Evolutionary conservation across 2,113 vertebrate genomes (phyloP).

Genomic region (Silurus glanis): DNA sequence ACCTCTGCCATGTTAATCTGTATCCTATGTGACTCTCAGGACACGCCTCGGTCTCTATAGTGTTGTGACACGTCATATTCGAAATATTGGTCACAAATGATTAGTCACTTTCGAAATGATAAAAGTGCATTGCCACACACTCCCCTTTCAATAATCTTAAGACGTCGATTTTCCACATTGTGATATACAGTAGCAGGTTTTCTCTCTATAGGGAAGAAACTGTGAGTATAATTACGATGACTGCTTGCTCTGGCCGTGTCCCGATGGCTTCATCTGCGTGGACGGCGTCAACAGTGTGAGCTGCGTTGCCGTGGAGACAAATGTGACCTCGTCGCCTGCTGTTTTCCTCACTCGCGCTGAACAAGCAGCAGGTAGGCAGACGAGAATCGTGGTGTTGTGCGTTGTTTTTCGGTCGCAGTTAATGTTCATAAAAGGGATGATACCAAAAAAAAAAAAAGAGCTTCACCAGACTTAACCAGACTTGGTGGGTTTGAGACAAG

Average conservation of each 20-base stretch:
- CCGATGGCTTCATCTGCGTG: constrained; percentile 74
- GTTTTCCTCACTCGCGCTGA: constrained; percentile 34
- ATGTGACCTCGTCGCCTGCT: constrained; percentile 58
- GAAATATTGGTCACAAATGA: too few relatives aligned
- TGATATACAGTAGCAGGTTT: neutral
- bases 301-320: constrained; percentile 68
- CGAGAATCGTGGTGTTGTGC: neutral
- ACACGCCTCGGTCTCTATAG: too few relatives aligned
- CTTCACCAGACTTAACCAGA: neutral
- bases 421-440: neutral
- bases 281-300: constrained; percentile 81
- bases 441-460: neutral
- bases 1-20: too few relatives aligned
- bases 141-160: neutral
- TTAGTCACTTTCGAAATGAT: too few relatives aligned
- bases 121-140: neutral
- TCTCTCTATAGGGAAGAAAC: constrained; percentile 72
- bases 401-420: too few relatives aligned
- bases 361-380: constrained; percentile 63
- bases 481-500: neutral
- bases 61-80: too few relatives aligned
- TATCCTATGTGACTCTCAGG: too few relatives aligned
- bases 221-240: constrained; percentile 82
- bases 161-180: neutral
- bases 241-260: constrained; percentile 79